These are phyloP conservation scores for Megathymus violae DNA, from an alignment of 1,140 invertebrate genomes.

Conservation along the genomic window DNA sequence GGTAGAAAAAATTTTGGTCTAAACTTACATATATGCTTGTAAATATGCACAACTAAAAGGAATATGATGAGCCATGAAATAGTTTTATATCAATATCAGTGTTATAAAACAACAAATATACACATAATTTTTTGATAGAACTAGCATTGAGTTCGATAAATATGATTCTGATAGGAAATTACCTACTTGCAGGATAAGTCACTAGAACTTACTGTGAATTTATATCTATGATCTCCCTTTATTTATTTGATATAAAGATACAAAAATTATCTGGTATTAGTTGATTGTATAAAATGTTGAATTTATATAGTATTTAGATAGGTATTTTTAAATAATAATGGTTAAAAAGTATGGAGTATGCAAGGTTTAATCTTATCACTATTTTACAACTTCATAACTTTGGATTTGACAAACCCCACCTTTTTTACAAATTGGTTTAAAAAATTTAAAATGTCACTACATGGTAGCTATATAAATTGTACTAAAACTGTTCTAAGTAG, in stretches of 20 bases:
- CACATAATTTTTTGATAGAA: constrained; percentile 11
- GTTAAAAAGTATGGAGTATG: too few species aligned
- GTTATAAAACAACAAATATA: too few species aligned
- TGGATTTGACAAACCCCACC: too few species aligned
- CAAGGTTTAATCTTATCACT: too few species aligned
- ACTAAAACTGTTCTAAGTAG: too few species aligned
- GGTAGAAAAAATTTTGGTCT: background rate
- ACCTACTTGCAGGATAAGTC: background rate
- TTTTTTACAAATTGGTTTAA: too few species aligned
- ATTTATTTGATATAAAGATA: background rate
- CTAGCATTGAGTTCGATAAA: constrained; percentile 1
- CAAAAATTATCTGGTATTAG: background rate
- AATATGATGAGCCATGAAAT: background rate
- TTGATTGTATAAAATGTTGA: background rate
- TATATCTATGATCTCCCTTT: background rate
- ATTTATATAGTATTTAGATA: background rate
- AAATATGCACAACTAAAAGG: constrained; percentile 11
- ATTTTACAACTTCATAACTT: too few species aligned
- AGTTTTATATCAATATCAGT: too few species aligned
- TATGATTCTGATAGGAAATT: background rate
- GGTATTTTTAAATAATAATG: too few species aligned
- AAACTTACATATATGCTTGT: constrained; percentile 3
- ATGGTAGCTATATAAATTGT: too few species aligned
- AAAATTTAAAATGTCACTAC: too few species aligned
- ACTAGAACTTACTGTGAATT: background rate